Percentiles rank a stretch among this genome's conserved stretches.
Conservation (phyloP, 2,888 invertebrate genomes). For the Rotaria socialis region DNA sequence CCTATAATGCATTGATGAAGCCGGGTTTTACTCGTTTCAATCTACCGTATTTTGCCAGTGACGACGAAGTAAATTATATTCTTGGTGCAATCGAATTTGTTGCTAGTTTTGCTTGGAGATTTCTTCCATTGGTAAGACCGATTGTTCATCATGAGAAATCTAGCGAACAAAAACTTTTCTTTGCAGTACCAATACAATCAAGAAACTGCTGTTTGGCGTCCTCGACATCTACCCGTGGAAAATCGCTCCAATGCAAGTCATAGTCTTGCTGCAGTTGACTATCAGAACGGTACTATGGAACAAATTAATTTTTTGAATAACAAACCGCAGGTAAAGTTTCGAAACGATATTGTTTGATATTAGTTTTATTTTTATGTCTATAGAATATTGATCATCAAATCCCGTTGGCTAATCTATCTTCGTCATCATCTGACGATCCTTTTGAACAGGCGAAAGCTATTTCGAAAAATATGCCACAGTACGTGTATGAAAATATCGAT, state of each 20-base stretch:
- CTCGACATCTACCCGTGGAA: background rate
- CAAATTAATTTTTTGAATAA: too few species aligned
- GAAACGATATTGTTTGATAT: too few species aligned
- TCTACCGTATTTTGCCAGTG: slow-evolving; percentile 39
- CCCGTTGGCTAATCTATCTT: too few species aligned
- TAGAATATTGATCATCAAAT: too few species aligned
- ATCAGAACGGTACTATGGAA: too few species aligned
- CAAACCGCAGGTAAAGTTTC: too few species aligned
- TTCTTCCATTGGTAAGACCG: slow-evolving; percentile 17
- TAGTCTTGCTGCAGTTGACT: too few species aligned
- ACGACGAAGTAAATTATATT: slow-evolving; percentile 44
- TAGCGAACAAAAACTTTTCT: too few species aligned
- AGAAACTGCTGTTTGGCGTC: background rate
- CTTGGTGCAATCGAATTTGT: slow-evolving; percentile 41
- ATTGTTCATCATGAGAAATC: too few species aligned
- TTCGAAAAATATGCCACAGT: background rate
- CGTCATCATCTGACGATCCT: background rate
- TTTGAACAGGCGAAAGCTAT: background rate
- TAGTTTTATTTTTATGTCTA: too few species aligned
- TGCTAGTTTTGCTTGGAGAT: slow-evolving; percentile 42
- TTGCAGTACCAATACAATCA: background rate
- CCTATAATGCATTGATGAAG: slow-evolving; percentile 10
- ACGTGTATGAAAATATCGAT: background rate
- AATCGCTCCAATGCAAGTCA: too few species aligned
- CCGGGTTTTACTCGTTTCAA: slow-evolving; percentile 45